Percentiles rank a stretch among this genome's conserved stretches.
These are phyloP conservation scores for Melanotaenia duboulayi DNA, from an alignment of 2,113 vertebrate genomes.

Conservation along the genomic window DNA sequence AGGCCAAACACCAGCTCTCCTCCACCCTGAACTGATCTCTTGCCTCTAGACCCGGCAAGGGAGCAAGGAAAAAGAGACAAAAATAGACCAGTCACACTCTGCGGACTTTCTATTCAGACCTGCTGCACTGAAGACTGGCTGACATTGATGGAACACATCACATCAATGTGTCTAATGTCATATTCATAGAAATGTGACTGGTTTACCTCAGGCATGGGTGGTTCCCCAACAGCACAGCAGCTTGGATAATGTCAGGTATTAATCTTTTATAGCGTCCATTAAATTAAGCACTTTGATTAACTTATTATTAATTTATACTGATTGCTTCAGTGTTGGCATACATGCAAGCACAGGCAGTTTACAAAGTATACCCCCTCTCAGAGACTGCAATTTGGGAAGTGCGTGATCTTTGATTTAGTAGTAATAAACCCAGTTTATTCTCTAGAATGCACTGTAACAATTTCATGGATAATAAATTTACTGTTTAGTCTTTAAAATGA, in stretches of 20 bases:
- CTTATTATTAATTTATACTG: constrained; percentile 81
- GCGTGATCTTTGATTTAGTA: constrained; percentile 49
- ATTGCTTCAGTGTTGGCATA: constrained; percentile 72
- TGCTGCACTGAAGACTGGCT: constrained; percentile 55
- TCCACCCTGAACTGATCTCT: constrained; percentile 78
- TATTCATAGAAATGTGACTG: constrained; percentile 77
- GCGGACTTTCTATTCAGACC: constrained; percentile 63
- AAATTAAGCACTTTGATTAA: constrained; percentile 81
- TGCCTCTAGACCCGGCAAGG: constrained; percentile 61
- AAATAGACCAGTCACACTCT: constrained; percentile 76
- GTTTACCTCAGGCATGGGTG: constrained; percentile 73
- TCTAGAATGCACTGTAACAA: background rate
- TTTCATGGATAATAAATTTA: background rate
- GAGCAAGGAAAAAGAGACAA: constrained; percentile 43
- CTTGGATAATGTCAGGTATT: constrained; percentile 81
- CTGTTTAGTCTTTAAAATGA: background rate
- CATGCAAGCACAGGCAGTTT: constrained; percentile 49
- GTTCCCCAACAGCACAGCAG: constrained; percentile 69
- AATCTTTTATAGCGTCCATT: constrained; percentile 80
- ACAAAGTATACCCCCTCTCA: constrained; percentile 57
- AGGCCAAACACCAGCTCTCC: constrained; percentile 83
- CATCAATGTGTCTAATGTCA: constrained; percentile 75
- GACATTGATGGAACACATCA: constrained; percentile 71
- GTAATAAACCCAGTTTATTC: constrained; percentile 11
- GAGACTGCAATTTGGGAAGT: constrained; percentile 59